phyloP scores from a whole-genome alignment of 2,113 vertebrate genomes.

The Prionailurus viverrinus region DNA sequence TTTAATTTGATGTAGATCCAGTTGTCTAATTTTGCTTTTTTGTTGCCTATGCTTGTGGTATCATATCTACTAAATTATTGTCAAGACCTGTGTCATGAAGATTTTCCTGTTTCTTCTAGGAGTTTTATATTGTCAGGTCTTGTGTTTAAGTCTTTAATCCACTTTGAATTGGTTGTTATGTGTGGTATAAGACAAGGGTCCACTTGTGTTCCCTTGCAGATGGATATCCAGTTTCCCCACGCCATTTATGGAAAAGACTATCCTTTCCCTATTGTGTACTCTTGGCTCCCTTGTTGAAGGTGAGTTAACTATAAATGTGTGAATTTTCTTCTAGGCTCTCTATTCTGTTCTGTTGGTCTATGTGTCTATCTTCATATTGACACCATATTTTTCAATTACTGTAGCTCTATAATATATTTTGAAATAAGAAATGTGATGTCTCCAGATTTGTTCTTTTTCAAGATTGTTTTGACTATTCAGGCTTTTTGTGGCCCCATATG shows the following conservation, averaged over 20 bases:
- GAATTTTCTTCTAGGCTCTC: background rate
- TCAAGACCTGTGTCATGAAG: background rate
- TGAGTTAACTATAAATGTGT: background rate
- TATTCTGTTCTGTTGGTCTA: background rate
- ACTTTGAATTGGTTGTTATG: background rate
- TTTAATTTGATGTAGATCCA: background rate
- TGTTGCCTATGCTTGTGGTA: background rate
- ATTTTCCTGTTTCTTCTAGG: background rate
- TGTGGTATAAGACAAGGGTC: background rate
- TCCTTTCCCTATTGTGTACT: background rate
- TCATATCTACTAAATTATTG: background rate
- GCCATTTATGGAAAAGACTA: background rate
- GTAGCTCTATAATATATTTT: background rate
- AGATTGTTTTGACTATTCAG: background rate
- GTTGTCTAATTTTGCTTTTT: background rate
- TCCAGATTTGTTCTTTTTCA: background rate
- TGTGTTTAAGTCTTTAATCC: background rate
- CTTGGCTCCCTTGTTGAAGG: background rate
- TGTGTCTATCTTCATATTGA: background rate
- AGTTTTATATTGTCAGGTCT: background rate
- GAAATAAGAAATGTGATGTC: background rate
- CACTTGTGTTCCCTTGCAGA: background rate
- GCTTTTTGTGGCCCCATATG: background rate
- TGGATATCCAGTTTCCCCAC: background rate
- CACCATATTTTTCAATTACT: background rate